Evolutionary conservation across 2,888 invertebrate genomes (phyloP).

Genomic region (Helobdella robusta): DNA sequence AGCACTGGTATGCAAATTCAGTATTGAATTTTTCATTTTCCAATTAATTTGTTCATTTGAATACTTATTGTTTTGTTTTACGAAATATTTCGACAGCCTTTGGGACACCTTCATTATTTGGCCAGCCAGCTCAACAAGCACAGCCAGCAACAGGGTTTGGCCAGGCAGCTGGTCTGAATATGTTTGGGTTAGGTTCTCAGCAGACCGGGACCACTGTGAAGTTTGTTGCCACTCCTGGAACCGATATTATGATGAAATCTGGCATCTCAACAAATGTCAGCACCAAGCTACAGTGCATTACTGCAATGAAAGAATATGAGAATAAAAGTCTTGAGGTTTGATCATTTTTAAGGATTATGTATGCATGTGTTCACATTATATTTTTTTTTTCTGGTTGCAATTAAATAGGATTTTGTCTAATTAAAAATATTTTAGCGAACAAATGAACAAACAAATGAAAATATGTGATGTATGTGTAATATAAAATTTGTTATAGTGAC

Average conservation of each 20-base stretch:
- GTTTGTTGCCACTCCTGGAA: conserved; percentile 74
- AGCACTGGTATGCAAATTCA: too few species aligned
- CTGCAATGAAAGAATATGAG: conserved; percentile 97
- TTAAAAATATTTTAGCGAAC: too few species aligned
- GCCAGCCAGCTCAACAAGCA: conserved; percentile 30
- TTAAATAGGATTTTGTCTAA: too few species aligned
- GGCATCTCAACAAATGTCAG: conserved; percentile 70
- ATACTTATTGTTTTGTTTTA: too few species aligned
- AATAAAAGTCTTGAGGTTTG: conserved; percentile 71
- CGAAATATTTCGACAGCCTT: too few species aligned
- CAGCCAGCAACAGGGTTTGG: conserved; percentile 10
- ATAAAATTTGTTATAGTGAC: not conserved
- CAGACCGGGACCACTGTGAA: conserved; percentile 56
- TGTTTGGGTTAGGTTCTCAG: conserved; percentile 8
- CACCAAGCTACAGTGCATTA: conserved; percentile 90
- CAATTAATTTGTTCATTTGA: too few species aligned
- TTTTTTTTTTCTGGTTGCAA: too few species aligned
- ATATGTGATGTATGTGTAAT: not conserved
- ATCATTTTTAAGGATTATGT: too few species aligned
- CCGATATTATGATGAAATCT: conserved; percentile 65
- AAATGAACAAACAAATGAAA: too few species aligned
- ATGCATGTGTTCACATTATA: too few species aligned
- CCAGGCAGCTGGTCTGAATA: not conserved
- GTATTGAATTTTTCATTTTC: too few species aligned
- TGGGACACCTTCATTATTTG: conserved; percentile 30